Percentiles rank a stretch among this genome's conserved stretches.
These are phyloP conservation scores for Argyra leucocephala DNA, from an alignment of 2,888 invertebrate genomes.

Conservation along the genomic window DNA sequence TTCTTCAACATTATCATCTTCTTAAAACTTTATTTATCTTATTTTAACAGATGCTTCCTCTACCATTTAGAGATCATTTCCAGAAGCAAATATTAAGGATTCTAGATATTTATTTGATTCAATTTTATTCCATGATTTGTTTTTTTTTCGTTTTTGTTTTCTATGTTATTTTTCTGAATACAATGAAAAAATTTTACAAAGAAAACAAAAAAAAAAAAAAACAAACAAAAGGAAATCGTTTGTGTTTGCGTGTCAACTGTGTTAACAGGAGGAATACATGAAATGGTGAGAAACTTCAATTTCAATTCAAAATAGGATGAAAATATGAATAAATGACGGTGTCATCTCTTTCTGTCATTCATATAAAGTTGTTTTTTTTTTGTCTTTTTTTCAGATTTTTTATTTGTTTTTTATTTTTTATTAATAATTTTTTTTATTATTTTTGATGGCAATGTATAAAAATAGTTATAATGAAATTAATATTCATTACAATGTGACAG, in stretches of 20 bases:
- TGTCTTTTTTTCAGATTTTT: neutral
- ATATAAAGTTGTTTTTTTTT: neutral
- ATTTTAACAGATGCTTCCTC: neutral
- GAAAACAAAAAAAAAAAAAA: too few species aligned
- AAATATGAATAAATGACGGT: neutral
- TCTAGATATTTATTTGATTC: neutral
- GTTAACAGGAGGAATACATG: neutral
- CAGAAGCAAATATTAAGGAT: neutral
- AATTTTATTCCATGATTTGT: too few species aligned
- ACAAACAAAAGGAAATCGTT: too few species aligned
- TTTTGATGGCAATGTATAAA: neutral
- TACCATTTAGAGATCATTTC: neutral
- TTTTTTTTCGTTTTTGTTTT: too few species aligned
- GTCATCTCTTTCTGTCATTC: neutral
- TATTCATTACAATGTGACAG: slow-evolving; percentile 3
- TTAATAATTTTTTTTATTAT: neutral
- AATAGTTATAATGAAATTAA: neutral
- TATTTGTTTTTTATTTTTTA: neutral
- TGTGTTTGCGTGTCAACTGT: too few species aligned
- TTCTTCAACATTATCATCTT: neutral
- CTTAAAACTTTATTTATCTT: neutral
- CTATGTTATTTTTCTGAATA: too few species aligned
- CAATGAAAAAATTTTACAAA: too few species aligned
- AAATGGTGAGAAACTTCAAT: neutral
- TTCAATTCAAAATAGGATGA: neutral